phyloP scores from a whole-genome alignment of 1,140 invertebrate genomes.

The Trypoxylus dichotomus region DNA sequence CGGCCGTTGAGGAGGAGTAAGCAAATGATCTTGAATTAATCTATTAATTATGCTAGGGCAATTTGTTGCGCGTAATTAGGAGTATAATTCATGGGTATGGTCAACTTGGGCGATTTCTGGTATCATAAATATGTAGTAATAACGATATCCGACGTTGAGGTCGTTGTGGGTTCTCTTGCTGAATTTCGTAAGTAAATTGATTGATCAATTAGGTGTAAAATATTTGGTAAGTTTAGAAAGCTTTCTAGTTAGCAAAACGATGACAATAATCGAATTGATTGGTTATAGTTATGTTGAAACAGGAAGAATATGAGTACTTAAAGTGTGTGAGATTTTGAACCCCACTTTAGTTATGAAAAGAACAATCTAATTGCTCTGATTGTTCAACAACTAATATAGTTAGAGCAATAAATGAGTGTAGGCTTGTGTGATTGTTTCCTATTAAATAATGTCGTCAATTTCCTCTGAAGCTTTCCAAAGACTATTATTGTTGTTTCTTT shows the following conservation, averaged over 20 bases:
- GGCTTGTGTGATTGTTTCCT: too few species aligned
- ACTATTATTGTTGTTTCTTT: too few species aligned
- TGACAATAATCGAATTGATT: not conserved
- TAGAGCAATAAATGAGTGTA: too few species aligned
- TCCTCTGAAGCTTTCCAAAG: too few species aligned
- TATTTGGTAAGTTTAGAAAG: not conserved
- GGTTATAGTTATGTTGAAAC: too few species aligned
- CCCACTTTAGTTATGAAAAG: too few species aligned
- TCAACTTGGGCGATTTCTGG: not conserved
- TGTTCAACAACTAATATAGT: too few species aligned
- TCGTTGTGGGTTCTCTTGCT: not conserved
- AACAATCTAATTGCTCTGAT: too few species aligned
- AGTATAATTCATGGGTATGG: not conserved
- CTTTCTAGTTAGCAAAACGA: not conserved
- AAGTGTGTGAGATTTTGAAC: too few species aligned
- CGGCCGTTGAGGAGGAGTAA: not conserved
- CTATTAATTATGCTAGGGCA: not conserved
- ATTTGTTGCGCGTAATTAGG: conserved; percentile 16
- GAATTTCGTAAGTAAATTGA: conserved; percentile 8
- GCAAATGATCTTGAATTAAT: conserved; percentile 15
- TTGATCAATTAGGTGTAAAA: not conserved
- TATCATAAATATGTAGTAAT: conserved; percentile 11
- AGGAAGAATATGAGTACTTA: too few species aligned
- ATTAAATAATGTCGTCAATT: too few species aligned
- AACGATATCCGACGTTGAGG: not conserved